Evolutionary conservation across 2,888 invertebrate species (phyloP), one percentile per base, ranked within the genome.

Genomic region (Proisotoma minuta): DNA sequence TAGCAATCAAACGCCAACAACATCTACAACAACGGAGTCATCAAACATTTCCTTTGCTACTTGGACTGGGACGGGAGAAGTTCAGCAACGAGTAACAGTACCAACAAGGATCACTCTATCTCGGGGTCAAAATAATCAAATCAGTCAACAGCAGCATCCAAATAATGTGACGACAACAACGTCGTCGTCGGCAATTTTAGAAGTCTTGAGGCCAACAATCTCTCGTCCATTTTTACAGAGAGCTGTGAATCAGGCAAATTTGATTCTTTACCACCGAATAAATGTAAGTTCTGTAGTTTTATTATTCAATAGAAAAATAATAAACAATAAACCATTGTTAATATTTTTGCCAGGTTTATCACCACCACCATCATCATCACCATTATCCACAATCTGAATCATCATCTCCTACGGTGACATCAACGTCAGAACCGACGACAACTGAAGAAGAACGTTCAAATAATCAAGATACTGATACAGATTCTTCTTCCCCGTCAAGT

Each of bases 181-280:
- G 10, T 12, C 43, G 18, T n/a, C n/a, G n/a, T n/a, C n/a, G n/a
- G n/a, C n/a, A n/a, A n/a, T n/a, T n/a, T n/a, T n/a, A n/a, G n/a
- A n/a, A n/a, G n/a, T n/a, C n/a, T n/a, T n/a, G n/a, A n/a, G n/a
- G n/a, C n/a, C n/a, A n/a, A n/a, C n/a, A n/a, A n/a, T n/a, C n/a
- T n/a, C n/a, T n/a, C n/a, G n/a, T n/a, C n/a, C n/a, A n/a, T n/a
- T n/a, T n/a, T n/a, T n/a, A n/a, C n/a, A n/a, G n/a, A n/a, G n/a
- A n/a, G n/a, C n/a, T n/a, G 43, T 3, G 22, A 43, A 10, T 49
- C 57, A 24, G 8, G 52, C 34, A 15, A 70, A 70, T 60, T 52
- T 72, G 47, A 62, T 72, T 53, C 69, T 72, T 10, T 72, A 72
- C 53, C 72, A 72, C 57, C 59, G 68, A 49, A 69, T 71, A 2